Evolutionary conservation across 2,888 invertebrate species (phyloP).

Genomic region (Acanthococcus lagerstroemiae): DNA sequence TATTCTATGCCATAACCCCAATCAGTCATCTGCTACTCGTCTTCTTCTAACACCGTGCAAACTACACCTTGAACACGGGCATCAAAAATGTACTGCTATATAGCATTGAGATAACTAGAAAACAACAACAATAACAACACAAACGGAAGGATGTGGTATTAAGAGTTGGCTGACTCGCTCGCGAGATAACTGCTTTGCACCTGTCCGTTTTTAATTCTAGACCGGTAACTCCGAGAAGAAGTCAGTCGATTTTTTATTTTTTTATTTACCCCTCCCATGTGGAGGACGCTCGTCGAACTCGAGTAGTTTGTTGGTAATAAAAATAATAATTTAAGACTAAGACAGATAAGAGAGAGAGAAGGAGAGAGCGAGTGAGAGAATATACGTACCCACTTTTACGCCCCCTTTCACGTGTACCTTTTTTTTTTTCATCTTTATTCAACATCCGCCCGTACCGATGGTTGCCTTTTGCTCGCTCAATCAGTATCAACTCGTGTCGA

Average conservation of each 20-base stretch:
- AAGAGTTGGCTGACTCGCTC: conserved; percentile 10
- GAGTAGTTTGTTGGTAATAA: conserved; percentile 26
- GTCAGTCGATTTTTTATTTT: too few relatives aligned
- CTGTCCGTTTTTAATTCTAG: conserved; percentile 25
- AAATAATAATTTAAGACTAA: neutral
- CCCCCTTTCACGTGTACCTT: conserved; percentile 7
- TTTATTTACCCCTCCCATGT: conserved; percentile 11
- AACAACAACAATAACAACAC: conserved; percentile 6
- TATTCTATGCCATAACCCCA: neutral
- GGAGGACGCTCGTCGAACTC: conserved; percentile 17
- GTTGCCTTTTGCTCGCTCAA: conserved; percentile 8
- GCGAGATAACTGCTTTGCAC: conserved; percentile 21
- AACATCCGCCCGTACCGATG: neutral
- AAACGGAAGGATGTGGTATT: conserved; percentile 28
- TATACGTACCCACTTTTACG: conserved; percentile 10
- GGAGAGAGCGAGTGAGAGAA: neutral
- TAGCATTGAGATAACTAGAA: neutral
- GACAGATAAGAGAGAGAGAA: neutral
- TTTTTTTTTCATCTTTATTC: conserved; percentile 17
- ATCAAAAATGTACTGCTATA: neutral
- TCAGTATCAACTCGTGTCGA: conserved; percentile 23
- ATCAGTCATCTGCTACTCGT: too few relatives aligned
- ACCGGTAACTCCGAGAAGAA: conserved; percentile 9
- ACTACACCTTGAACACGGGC: neutral
- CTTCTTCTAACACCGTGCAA: neutral